These are phyloP conservation scores for Hybos culiciformis DNA, from an alignment of 2,888 invertebrate genomes.

Conservation along the genomic window DNA sequence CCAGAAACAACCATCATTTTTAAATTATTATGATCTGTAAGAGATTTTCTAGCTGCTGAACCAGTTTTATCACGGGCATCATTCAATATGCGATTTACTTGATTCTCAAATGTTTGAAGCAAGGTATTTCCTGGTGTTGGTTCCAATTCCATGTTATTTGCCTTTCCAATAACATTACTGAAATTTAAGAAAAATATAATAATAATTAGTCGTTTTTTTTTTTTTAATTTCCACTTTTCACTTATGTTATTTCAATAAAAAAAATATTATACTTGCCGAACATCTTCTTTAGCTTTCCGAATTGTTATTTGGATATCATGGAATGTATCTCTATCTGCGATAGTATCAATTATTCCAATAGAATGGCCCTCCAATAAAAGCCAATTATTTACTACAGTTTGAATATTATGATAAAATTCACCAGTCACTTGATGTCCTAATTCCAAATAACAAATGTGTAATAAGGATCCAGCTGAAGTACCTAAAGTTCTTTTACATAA, in stretches of 20 bases:
- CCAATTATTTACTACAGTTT: constrained; percentile 96
- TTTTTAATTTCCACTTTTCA: too few species aligned
- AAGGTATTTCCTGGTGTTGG: constrained; percentile 95
- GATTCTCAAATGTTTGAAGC: constrained; percentile 96
- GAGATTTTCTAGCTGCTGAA: constrained; percentile 90
- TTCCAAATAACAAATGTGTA: constrained; percentile 93
- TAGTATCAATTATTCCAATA: constrained; percentile 93
- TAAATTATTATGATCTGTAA: constrained; percentile 95
- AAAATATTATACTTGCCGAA: too few species aligned
- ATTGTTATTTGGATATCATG: constrained; percentile 92
- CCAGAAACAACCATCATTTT: constrained; percentile 99
- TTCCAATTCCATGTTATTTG: constrained; percentile 94
- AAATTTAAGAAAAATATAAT: too few species aligned
- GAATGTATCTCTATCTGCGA: constrained; percentile 95
- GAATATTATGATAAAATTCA: constrained; percentile 91
- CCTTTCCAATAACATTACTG: constrained; percentile 77
- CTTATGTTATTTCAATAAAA: too few species aligned
- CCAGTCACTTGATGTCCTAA: constrained; percentile 86
- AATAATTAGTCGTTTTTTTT: too few species aligned
- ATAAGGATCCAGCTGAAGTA: constrained; percentile 81
- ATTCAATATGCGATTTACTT: constrained; percentile 91
- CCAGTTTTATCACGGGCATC: constrained; percentile 99
- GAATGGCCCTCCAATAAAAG: constrained; percentile 82
- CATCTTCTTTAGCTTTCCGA: constrained; percentile 91
- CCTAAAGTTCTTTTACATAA: constrained; percentile 92